These are phyloP conservation scores for Sipunculus nudus DNA, from an alignment of 2,888 invertebrate genomes.

Conservation along the genomic window DNA sequence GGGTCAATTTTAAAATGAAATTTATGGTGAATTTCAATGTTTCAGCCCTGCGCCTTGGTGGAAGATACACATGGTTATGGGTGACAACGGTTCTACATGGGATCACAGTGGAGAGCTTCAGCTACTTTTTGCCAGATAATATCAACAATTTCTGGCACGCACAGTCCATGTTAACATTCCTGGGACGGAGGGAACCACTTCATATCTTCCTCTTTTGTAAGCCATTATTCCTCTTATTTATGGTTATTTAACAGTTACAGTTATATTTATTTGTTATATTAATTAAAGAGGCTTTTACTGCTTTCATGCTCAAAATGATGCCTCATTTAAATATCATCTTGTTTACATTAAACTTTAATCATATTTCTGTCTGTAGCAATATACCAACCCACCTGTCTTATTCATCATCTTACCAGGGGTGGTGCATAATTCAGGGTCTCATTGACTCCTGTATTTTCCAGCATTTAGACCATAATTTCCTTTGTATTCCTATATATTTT, in stretches of 20 bases:
- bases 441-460: too few species aligned
- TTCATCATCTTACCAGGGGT: too few species aligned
- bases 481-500: too few species aligned
- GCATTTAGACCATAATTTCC: too few species aligned
- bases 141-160: slow-evolving; percentile 88
- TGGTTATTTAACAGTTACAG: not conserved
- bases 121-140: slow-evolving; percentile 77
- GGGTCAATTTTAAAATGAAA: not conserved
- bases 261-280: not conserved
- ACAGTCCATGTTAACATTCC: slow-evolving; percentile 77
- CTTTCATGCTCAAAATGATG: too few species aligned
- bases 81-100: slow-evolving; percentile 79
- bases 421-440: too few species aligned
- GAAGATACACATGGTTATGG: slow-evolving; percentile 81
- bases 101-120: slow-evolving; percentile 76
- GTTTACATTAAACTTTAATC: too few species aligned
- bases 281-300: too few species aligned
- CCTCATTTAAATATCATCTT: too few species aligned
- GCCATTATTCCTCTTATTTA: slow-evolving; percentile 76
- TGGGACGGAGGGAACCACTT: slow-evolving; percentile 77
- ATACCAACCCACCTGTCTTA: too few species aligned
- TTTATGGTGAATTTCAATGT: not conserved
- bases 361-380: too few species aligned
- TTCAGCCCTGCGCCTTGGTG: slow-evolving; percentile 76
- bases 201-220: slow-evolving; percentile 80